A percentile compares a stretch with the other conserved stretches of the same genome.
Conservation (phyloP, 2,113 vertebrate genomes). For the Tetrax tetrax region DNA sequence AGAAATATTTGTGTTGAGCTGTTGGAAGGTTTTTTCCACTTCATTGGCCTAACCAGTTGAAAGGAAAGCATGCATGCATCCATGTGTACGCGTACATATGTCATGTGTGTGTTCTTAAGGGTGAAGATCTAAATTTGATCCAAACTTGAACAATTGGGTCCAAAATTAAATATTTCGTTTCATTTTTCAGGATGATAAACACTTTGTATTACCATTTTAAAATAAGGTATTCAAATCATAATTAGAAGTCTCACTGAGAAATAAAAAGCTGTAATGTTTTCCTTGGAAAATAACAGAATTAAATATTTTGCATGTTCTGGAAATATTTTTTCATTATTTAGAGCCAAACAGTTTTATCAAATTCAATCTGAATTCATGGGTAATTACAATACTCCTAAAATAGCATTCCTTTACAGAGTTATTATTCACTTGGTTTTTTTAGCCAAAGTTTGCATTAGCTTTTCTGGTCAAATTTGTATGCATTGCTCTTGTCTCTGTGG, state of each 20-base stretch:
- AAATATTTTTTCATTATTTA: not conserved
- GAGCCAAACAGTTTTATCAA: not conserved
- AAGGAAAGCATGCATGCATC: not conserved
- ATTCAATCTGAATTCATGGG: not conserved
- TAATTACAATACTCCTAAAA: not conserved
- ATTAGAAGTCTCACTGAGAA: not conserved
- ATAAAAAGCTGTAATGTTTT: not conserved
- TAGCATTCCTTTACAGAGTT: not conserved
- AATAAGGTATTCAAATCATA: not conserved
- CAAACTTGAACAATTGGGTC: not conserved
- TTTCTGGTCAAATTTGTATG: not conserved
- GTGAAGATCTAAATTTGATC: not conserved
- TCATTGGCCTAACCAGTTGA: not conserved
- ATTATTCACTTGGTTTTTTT: not conserved
- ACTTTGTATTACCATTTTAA: not conserved
- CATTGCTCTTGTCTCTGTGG: not conserved
- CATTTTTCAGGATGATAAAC: not conserved
- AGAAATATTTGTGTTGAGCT: slow-evolving; percentile 2
- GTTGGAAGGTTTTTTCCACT: slow-evolving; percentile 31
- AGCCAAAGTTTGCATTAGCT: not conserved
- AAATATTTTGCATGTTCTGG: not conserved
- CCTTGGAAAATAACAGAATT: not conserved
- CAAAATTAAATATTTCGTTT: not conserved
- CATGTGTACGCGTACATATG: not conserved
- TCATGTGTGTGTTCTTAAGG: not conserved